Evolutionary conservation across 2,888 invertebrate species (phyloP).

Genomic region (Eurytoma adleriae): DNA sequence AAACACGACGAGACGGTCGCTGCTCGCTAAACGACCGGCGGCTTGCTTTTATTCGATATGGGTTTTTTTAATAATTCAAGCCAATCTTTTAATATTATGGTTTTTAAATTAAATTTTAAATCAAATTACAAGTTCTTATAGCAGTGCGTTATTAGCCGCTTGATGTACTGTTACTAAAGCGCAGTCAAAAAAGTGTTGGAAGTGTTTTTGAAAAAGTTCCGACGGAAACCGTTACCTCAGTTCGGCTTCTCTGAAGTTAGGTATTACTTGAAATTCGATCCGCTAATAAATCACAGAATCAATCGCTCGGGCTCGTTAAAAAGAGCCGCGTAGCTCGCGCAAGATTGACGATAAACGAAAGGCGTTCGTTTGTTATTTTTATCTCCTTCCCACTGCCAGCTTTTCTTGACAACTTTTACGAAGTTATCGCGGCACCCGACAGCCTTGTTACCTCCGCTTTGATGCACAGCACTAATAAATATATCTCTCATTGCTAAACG

Average conservation of each 20-base stretch:
- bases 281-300: constrained; percentile 24
- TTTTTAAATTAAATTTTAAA: too few species aligned
- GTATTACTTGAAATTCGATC: constrained; percentile 13
- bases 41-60: neutral
- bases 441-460: constrained; percentile 38
- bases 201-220: neutral
- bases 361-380: neutral
- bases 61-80: neutral
- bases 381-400: neutral
- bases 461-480: constrained; percentile 45
- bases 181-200: neutral
- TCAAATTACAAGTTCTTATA: too few species aligned
- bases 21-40: neutral
- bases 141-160: neutral
- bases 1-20: neutral
- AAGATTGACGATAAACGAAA: constrained; percentile 28
- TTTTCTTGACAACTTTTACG: constrained; percentile 7
- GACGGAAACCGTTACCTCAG: constrained; percentile 1
- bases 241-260: neutral
- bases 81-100: too few species aligned
- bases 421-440: constrained; percentile 21
- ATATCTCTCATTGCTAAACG: constrained; percentile 24
- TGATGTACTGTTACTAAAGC: neutral
- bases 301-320: constrained; percentile 11
- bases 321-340: constrained; percentile 8